These are phyloP conservation scores for Gnathonemus longibarbis DNA, from an alignment of 2,113 vertebrate genomes.

Conservation along the genomic window DNA sequence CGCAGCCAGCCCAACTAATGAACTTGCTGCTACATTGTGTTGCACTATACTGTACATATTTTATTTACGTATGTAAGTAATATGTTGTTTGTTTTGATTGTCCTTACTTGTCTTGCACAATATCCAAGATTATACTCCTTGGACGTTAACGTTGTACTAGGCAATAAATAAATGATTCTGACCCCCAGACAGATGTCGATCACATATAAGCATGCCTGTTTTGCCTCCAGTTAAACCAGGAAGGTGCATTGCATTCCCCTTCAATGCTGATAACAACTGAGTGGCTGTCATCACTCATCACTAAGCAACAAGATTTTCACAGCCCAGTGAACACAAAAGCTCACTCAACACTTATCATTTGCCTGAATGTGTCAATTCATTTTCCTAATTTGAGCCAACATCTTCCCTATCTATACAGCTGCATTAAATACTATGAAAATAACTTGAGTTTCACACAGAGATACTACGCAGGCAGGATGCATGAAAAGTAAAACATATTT, in stretches of 20 bases:
- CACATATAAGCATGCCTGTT: background rate
- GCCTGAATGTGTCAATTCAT: background rate
- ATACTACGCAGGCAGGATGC: background rate
- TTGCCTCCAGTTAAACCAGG: background rate
- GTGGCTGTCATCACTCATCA: background rate
- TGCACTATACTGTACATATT: background rate
- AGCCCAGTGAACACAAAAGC: background rate
- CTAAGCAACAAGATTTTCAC: constrained; percentile 8
- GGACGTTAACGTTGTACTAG: background rate
- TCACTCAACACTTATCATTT: background rate
- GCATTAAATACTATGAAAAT: background rate
- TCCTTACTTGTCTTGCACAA: background rate
- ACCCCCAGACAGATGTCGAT: background rate
- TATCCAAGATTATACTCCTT: background rate
- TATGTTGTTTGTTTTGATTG: background rate
- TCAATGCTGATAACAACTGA: background rate
- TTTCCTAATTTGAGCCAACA: background rate
- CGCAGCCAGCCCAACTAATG: background rate
- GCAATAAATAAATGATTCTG: background rate
- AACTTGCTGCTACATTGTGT: background rate
- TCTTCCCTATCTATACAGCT: background rate
- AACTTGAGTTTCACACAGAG: background rate
- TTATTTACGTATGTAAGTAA: background rate
- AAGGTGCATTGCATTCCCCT: background rate
- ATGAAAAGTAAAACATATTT: background rate